A percentile compares a stretch with the other conserved stretches of the same genome.
Evolutionary conservation across 2,113 vertebrate species (phyloP).

Genomic region (Petroica traversi): DNA sequence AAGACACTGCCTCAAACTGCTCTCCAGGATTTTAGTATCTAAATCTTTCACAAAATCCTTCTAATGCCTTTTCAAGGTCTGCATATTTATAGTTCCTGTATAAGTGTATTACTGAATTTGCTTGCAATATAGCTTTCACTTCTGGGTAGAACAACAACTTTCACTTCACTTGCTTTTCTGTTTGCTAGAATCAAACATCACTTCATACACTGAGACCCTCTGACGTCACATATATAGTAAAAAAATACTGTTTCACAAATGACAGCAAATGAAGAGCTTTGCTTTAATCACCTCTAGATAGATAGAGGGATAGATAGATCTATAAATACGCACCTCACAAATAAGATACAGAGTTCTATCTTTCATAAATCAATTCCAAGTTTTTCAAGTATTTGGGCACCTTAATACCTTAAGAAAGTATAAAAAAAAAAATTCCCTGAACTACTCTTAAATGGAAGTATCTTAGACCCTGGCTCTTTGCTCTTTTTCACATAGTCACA

Average conservation of each 20-base stretch:
- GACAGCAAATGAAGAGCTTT: neutral
- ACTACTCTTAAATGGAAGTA: neutral
- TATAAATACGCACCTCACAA: neutral
- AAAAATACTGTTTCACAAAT: neutral
- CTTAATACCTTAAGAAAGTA: neutral
- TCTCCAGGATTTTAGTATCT: neutral
- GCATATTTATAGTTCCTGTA: neutral
- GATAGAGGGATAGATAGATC: neutral
- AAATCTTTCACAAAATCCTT: neutral
- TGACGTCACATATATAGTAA: neutral
- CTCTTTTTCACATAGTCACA: neutral
- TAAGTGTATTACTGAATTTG: neutral
- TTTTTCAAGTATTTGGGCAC: neutral
- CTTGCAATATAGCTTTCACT: neutral
- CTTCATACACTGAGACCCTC: neutral
- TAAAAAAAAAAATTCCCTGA: neutral
- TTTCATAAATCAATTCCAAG: neutral
- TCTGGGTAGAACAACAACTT: neutral
- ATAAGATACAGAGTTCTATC: neutral
- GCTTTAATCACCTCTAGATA: neutral
- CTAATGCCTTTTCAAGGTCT: neutral
- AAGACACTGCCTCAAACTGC: neutral
- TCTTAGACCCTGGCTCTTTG: neutral
- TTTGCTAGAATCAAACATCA: neutral
- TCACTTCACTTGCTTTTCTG: neutral